Conservation (phyloP, 2,888 invertebrate genomes). For the Euproctis similis region DNA sequence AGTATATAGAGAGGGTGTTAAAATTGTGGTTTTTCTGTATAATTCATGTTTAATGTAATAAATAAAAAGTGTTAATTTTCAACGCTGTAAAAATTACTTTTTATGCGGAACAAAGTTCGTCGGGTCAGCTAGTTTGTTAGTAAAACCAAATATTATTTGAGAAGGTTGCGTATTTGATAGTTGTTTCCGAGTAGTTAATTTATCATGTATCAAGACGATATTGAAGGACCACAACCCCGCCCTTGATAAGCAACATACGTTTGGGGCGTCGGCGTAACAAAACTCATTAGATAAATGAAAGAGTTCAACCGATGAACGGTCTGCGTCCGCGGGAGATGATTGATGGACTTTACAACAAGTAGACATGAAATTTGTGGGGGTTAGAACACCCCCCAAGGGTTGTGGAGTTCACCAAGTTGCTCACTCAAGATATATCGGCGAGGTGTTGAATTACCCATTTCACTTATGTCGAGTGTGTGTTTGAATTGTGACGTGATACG, state of each 20-base stretch:
- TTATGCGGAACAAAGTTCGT: no score
- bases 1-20: no score
- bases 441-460: no score
- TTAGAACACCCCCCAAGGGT: conserved; percentile 40
- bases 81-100: no score
- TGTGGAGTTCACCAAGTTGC: conserved; percentile 58
- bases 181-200: conserved; percentile 46
- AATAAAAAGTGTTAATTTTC: no score
- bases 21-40: no score
- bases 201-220: conserved; percentile 53
- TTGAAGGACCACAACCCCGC: conserved; percentile 37
- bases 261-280: conserved; percentile 24
- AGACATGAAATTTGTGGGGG: conserved; percentile 10
- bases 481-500: conserved; percentile 50
- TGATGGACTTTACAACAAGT: conserved; percentile 27
- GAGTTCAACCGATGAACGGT: conserved; percentile 57
- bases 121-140: no score
- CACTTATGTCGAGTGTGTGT: conserved; percentile 53
- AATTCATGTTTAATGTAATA: no score
- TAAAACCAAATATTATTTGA: no score
- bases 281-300: conserved; percentile 70
- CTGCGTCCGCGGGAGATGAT: conserved; percentile 24
- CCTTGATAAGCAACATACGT: conserved; percentile 41
- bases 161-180: conserved; percentile 9
- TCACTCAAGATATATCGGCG: no score